Base-by-base conservation (phyloP, 2,113 vertebrate genomes). In the Vidua macroura region DNA sequence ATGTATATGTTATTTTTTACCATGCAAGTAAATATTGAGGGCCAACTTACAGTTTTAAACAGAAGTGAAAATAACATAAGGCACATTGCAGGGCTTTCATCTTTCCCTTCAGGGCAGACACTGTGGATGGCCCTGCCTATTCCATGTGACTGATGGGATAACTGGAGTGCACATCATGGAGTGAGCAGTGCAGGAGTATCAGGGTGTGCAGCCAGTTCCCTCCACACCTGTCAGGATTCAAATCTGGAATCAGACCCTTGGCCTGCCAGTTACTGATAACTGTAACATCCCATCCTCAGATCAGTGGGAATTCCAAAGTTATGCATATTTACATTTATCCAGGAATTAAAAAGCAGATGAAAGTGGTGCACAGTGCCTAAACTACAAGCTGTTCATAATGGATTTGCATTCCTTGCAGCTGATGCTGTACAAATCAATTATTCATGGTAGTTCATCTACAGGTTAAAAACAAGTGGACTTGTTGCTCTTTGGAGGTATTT, bases 151-250 rank as follows among this genome's bases (percentile, higher is more conserved):
- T n/a, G 64, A 49, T 39, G 55, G 46, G 20, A 33, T 49, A 70
- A 58, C 48, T 18, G 5, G 11, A 9, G 39, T 31, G 13, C 64
- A 23, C 3, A 1, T 24, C 55, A 56, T 0, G 0, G 63, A 31
- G 7, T 0, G 0, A 13, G 15, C 41, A 49, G 73, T 6, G 58
- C 74, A 72, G 30, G 11, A 12, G 5, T 12, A 13, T 4, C 72
- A 60, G 43, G 41, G 18, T 44, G 49, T 85, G 75, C 67, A 69
- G 63, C 15, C 44, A 20, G 24, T 28, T 87, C 58, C 19, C 13
- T 52, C 27, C 53, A 46, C 21, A 8, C 19, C 44, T 24, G 6
- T 23, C 39, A 22, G 70, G 22, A 46, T 64, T 28, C 53, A 79
- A 67, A 86, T 30, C 51, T 69, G 46, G 21, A 85, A 30, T 48